Base-by-base conservation (phyloP, 2,113 vertebrate species). In the Syrrhaptes paradoxus region DNA sequence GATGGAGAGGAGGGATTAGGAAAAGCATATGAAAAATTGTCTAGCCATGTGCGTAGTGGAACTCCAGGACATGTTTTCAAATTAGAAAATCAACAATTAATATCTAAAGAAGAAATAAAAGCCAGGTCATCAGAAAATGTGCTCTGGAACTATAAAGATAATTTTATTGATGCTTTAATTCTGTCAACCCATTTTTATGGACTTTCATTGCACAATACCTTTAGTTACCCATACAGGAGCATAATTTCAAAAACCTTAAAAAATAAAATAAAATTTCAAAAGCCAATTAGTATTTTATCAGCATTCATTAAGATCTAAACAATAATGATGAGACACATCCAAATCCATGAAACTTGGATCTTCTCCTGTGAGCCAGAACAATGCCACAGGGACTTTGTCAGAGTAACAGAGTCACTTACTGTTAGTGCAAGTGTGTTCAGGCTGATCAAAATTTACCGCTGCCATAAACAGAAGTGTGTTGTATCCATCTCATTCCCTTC, bases 91-190 rank as follows among this genome's bases (percentile, higher is more conserved):
- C 70, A 97, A 85, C 36, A 96, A 97, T 98, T 97, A 97, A 96
- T 98, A 97, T 98, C 97, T 98, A 89, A 98, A 97, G 78, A 97
- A 97, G 66, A 94, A 93, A 95, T 91, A 97, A 97, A 97, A 96
- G 26, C n/a, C 59, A 87, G 43, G 70, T 96, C 92, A 97, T 95
- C 93, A 97, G 78, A 88, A 97, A 96, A 75, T 45, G 68, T 61
- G 25, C 49, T 95, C 89, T 96, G 59, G 61, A 97, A 95, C 86
- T 34, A 22, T 46, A 93, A 89, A 95, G 45, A 76, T 9, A n/a
- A 72, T 96, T 95, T 97, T 97, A 97, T 90, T 92, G 62, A 95
- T 87, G 74, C 74, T 96, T 97, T 97, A 68, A 96, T 96, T 97
- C 85, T 94, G 48, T 93, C 67, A 3, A 85, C 58, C 66, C 24